A percentile compares a stretch with the other conserved stretches of the same genome.
Evolutionary conservation across 1,140 invertebrate species (phyloP).

Genomic region (Coboldia fuscipes): DNA sequence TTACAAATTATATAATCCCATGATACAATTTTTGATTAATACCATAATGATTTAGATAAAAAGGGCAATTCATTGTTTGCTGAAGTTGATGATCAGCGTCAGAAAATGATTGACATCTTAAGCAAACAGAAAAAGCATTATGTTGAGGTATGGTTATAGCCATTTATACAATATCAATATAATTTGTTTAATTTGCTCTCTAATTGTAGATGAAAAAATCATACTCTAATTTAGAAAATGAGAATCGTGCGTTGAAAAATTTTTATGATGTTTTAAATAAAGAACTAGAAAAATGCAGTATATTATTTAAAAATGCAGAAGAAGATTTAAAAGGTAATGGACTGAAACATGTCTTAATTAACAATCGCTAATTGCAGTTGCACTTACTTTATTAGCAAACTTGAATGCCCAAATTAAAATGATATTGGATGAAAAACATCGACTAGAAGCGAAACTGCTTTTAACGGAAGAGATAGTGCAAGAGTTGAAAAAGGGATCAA

Average conservation of each 20-base stretch:
- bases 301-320: slow-evolving; percentile 18
- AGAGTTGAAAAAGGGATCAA: slow-evolving; percentile 13
- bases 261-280: slow-evolving; percentile 20
- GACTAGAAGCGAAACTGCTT: slow-evolving; percentile 11
- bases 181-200: neutral
- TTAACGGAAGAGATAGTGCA: slow-evolving; percentile 11
- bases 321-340: slow-evolving; percentile 13
- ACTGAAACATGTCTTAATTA: no score
- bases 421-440: slow-evolving; percentile 11
- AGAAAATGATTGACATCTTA: slow-evolving; percentile 19
- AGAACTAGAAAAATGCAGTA: slow-evolving; percentile 14
- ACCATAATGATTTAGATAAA: slow-evolving; percentile 8
- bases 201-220: slow-evolving; percentile 18
- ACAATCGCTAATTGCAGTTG: no score
- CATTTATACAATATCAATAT: neutral
- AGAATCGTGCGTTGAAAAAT: slow-evolving; percentile 21
- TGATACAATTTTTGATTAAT: neutral
- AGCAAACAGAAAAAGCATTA: slow-evolving; percentile 20
- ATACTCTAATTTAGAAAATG: slow-evolving; percentile 16
- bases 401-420: slow-evolving; percentile 15
- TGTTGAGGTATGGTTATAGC: neutral
- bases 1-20: neutral
- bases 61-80: slow-evolving; percentile 30
- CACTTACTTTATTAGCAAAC: slow-evolving; percentile 9
- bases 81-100: slow-evolving; percentile 27